A percentile compares a stretch with the other conserved stretches of the same genome.
Evolutionary conservation across 2,797 vertebrate genomes (phyloP).

Genomic region (Sebastes goodei): DNA sequence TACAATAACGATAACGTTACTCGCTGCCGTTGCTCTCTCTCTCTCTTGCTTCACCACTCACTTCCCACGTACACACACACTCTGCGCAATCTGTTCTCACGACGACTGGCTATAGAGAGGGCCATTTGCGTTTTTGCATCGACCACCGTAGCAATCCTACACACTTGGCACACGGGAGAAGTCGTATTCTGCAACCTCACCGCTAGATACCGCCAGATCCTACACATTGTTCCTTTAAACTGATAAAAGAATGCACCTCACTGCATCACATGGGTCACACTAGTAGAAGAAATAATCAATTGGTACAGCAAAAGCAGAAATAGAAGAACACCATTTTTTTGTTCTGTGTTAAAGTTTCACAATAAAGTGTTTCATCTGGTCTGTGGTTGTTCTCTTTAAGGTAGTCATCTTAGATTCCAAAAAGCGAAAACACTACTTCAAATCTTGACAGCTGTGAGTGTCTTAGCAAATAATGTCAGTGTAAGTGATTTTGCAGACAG

Average conservation of each 20-base stretch:
- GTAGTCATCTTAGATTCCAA: slow-evolving; percentile 3
- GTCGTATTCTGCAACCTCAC: neutral
- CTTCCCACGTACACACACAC: too few relatives aligned
- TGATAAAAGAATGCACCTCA: neutral
- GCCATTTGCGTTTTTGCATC: neutral
- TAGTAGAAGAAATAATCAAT: neutral
- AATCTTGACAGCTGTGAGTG: slow-evolving; percentile 13
- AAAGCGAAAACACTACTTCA: neutral
- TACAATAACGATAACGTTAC: neutral
- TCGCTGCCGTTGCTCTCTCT: neutral
- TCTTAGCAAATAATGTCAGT: neutral
- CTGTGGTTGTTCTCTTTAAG: slow-evolving; percentile 13
- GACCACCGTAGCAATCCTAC: fast-evolving
- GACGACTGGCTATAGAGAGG: too few relatives aligned
- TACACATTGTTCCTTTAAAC: neutral
- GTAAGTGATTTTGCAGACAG: neutral
- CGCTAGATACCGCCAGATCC: neutral
- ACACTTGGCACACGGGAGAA: neutral
- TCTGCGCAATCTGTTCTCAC: fast-evolving
- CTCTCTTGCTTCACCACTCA: too few relatives aligned
- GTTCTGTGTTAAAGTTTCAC: neutral
- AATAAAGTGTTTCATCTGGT: slow-evolving; percentile 8
- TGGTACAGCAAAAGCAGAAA: neutral
- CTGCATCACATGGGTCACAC: neutral
- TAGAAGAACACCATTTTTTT: neutral